phyloP scores from a whole-genome alignment of 2,113 vertebrate species.

The Sula dactylatra region DNA sequence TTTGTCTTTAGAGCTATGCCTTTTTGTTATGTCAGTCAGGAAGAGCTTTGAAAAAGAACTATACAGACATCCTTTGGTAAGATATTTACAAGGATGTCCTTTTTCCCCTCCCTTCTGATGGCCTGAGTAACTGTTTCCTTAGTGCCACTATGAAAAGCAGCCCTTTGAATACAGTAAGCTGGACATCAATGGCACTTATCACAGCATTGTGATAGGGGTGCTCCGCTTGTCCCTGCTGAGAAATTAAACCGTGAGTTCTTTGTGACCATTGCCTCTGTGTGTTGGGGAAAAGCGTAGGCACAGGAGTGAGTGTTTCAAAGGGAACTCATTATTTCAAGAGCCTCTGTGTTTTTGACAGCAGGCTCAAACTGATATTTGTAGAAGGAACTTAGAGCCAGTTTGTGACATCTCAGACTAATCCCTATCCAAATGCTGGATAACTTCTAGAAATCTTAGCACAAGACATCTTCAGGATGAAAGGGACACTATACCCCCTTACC shows the following conservation, averaged over 20 bases:
- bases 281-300: background rate
- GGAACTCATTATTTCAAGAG: background rate
- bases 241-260: slow-evolving; percentile 21
- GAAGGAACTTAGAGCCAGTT: background rate
- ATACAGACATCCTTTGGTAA: slow-evolving; percentile 56
- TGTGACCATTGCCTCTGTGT: background rate
- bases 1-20: slow-evolving; percentile 26
- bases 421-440: background rate
- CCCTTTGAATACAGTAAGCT: slow-evolving; percentile 51
- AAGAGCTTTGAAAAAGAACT: slow-evolving; percentile 44
- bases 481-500: background rate
- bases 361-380: background rate
- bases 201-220: background rate
- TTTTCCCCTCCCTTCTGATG: background rate
- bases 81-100: slow-evolving; percentile 46
- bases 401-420: background rate
- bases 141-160: slow-evolving; percentile 45
- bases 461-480: background rate
- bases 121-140: slow-evolving; percentile 50
- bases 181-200: slow-evolving; percentile 38
- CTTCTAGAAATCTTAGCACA: background rate
- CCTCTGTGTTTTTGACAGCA: background rate
- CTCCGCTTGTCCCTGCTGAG: slow-evolving; percentile 18
- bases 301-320: background rate
- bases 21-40: slow-evolving; percentile 48